A percentile compares a stretch with the other conserved stretches of the same genome.
Evolutionary conservation across 2,888 invertebrate species (phyloP).

Genomic region (Mythimna loreyi): DNA sequence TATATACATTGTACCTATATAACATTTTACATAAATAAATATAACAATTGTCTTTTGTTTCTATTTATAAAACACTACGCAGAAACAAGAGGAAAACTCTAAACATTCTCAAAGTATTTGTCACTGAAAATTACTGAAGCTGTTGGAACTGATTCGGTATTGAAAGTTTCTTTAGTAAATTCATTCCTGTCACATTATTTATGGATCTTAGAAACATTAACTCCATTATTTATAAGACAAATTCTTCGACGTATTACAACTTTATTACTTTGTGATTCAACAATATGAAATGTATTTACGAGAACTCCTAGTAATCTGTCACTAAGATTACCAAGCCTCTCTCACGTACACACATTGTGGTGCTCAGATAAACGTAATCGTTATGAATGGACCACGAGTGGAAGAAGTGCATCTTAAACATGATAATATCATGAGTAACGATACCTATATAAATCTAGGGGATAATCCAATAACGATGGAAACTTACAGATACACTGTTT

Average conservation of each 20-base stretch:
- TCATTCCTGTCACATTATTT: background rate
- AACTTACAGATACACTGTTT: slow-evolving; percentile 41
- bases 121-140: slow-evolving; percentile 33
- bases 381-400: slow-evolving; percentile 39
- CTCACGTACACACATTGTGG: slow-evolving; percentile 13
- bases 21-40: slow-evolving; percentile 5
- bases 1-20: slow-evolving; percentile 24
- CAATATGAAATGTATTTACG: slow-evolving; percentile 8
- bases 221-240: background rate
- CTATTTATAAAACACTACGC: slow-evolving; percentile 40
- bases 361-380: slow-evolving; percentile 21
- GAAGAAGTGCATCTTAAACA: slow-evolving; percentile 22
- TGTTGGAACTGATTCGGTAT: background rate
- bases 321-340: slow-evolving; percentile 29
- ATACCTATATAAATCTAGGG: slow-evolving; percentile 22
- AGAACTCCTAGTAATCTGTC: slow-evolving; percentile 20
- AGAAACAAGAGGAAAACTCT: slow-evolving; percentile 44
- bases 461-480: slow-evolving; percentile 47
- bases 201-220: slow-evolving; percentile 1
- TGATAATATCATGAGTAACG: slow-evolving; percentile 43
- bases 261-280: slow-evolving; percentile 8
- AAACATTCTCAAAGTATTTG: slow-evolving; percentile 5
- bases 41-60: slow-evolving; percentile 23
- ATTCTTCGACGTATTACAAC: background rate
- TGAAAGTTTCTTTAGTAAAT: slow-evolving; percentile 15